Base-by-base conservation (phyloP, 2,113 vertebrate species). In the Beaufortia kweichowensis region DNA sequence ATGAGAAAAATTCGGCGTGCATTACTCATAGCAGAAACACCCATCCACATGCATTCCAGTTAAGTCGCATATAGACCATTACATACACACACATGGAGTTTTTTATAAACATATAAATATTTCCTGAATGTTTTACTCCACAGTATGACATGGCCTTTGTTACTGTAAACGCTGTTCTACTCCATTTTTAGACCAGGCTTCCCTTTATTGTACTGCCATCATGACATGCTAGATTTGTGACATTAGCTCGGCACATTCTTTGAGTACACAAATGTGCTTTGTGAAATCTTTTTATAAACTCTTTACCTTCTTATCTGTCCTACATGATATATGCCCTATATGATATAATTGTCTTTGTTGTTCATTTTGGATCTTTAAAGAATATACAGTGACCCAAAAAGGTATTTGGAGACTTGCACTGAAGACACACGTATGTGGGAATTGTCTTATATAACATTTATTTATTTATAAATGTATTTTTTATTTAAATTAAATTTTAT, bases 1-100 rank as follows among this genome's bases (percentile, higher is more conserved):
- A 87, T 90, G 89, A 89, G 89, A 92, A 91, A 88, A 83, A 73
- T 82, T 75, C 70, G 85, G 84, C 77, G 9, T 85, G 86, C 83
- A 80, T n/a, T 48, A 68, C 83, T 86, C 2, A 69, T 76, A 83
- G 57, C 72, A 61, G 59, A 71, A 53, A 60, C 29, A 23, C 57
- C 41, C 53, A 46, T 53, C 56, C 46, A 29, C 65, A 53, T 68
- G 11, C 46, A 53, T 8, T 67, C 41, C 64, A 10, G n/a, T 79
- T 60, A 21, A 46, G 29, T 24, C 29, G 10, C 33, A 28, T 43
- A 53, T 66, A 11, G 26, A 62, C 48, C 9, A 2, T 24, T 24
- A 26, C 60, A 24, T 39, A 62, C n/a, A 82, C 60, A 9, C 26
- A 67, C 61, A 39, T 43, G 33, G 24, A 11, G 41, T 72, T 56